phyloP scores from a whole-genome alignment of 2,113 vertebrate genomes.

The Colius striatus region DNA sequence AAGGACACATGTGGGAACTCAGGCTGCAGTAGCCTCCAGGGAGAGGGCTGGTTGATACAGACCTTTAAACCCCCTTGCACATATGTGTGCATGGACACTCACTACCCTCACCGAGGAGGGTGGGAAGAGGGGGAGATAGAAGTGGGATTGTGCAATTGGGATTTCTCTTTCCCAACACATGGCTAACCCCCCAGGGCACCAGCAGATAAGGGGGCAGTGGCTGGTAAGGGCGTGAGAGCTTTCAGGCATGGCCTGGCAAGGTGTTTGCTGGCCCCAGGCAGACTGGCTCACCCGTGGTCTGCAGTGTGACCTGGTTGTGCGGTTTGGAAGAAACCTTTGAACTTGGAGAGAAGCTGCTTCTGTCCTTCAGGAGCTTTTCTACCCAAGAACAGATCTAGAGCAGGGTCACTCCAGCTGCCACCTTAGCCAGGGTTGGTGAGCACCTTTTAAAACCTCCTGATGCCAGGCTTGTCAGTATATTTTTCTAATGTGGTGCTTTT shows the following conservation, averaged over 20 bases:
- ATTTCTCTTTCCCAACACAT: neutral
- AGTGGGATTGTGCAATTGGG: neutral
- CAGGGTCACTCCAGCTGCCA: neutral
- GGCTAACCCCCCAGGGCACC: neutral
- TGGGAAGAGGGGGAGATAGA: neutral
- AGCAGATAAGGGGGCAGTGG: neutral
- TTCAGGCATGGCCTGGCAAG: neutral
- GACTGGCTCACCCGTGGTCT: neutral
- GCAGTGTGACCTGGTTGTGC: neutral
- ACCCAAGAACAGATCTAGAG: neutral
- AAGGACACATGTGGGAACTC: constrained; percentile 17
- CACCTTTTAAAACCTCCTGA: neutral
- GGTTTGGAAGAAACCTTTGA: neutral
- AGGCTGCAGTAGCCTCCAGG: neutral
- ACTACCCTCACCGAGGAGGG: accelerated
- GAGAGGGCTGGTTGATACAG: neutral
- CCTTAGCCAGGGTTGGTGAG: neutral
- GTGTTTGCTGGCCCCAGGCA: neutral
- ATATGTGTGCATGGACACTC: too few species aligned
- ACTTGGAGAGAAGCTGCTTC: neutral
- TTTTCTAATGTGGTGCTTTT: neutral
- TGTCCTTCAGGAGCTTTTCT: neutral
- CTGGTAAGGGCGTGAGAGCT: neutral
- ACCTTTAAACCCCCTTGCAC: neutral
- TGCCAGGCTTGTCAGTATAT: neutral